A percentile compares a stretch with the other conserved stretches of the same genome.
Evolutionary conservation across 2,113 vertebrate genomes (phyloP).

Genomic region (Caranx ignobilis): DNA sequence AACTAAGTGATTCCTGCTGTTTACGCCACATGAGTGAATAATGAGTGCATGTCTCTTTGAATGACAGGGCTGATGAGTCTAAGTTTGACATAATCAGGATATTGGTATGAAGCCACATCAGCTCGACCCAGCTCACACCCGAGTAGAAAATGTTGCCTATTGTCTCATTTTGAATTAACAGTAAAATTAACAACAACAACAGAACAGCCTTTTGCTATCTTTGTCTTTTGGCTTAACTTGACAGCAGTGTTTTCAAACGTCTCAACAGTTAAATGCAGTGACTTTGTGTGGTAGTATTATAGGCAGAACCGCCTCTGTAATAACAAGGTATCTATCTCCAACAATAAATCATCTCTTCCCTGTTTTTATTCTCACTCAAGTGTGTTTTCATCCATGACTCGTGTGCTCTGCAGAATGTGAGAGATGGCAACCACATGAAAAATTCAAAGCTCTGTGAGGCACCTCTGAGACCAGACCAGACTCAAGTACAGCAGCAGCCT

Average conservation of each 20-base stretch:
- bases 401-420: background rate
- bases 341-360: background rate
- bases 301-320: background rate
- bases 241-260: background rate
- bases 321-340: background rate
- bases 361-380: conserved; percentile 10
- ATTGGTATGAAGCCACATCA: too few species aligned
- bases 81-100: too few species aligned
- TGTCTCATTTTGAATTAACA: background rate
- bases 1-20: too few species aligned
- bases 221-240: background rate
- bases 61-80: too few species aligned
- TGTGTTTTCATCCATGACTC: conserved; percentile 5
- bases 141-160: background rate
- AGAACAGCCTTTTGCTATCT: background rate
- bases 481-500: background rate
- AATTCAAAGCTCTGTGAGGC: conserved; percentile 10
- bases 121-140: background rate
- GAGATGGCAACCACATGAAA: conserved; percentile 4
- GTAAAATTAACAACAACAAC: background rate
- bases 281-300: background rate
- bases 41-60: too few species aligned
- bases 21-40: too few species aligned
- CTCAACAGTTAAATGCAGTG: background rate
- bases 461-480: background rate